Evolutionary conservation across 2,113 vertebrate species (phyloP).

Genomic region (Dromaius novaehollandiae): DNA sequence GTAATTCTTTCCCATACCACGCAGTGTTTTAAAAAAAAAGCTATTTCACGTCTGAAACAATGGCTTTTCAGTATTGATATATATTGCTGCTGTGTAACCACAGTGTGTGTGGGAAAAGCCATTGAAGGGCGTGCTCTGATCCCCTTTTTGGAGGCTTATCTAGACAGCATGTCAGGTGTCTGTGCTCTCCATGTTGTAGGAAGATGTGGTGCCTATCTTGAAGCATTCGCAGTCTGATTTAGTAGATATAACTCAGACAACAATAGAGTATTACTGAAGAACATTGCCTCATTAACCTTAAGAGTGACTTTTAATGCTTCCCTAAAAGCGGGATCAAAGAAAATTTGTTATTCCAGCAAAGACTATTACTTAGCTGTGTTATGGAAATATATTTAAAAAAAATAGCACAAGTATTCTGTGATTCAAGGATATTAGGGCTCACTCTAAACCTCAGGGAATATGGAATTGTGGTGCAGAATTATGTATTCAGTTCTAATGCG

Average conservation of each 20-base stretch:
- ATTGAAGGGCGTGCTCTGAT: background rate
- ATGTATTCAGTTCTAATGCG: background rate
- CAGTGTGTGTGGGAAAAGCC: background rate
- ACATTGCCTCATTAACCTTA: background rate
- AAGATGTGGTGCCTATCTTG: background rate
- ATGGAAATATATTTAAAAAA: background rate
- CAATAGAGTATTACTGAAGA: background rate
- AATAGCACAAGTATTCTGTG: background rate
- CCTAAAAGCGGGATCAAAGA: background rate
- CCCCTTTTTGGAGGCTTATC: background rate
- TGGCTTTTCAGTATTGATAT: background rate
- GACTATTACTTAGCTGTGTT: background rate
- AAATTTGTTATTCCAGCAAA: background rate
- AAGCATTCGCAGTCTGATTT: background rate
- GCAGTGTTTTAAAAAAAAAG: background rate
- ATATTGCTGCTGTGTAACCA: background rate
- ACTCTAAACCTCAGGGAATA: background rate
- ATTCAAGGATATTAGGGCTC: background rate
- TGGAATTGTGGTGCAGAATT: background rate
- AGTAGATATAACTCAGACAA: background rate
- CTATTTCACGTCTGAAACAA: background rate
- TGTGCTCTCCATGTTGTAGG: background rate
- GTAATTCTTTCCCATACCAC: background rate
- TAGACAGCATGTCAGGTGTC: background rate
- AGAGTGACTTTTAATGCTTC: background rate